Conservation (phyloP, 2,888 invertebrate genomes). For the Athetis lepigone region DNA sequence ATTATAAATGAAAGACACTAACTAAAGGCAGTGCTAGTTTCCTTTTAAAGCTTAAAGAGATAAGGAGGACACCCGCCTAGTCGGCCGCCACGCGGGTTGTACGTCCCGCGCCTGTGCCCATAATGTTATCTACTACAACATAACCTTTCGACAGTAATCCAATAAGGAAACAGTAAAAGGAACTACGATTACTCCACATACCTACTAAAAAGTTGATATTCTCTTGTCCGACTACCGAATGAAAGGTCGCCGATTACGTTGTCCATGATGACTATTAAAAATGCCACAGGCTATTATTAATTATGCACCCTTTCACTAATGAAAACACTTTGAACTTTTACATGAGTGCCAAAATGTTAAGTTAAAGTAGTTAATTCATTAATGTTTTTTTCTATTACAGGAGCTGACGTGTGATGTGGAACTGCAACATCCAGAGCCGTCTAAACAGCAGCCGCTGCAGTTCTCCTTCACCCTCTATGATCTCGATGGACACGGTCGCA, state of each 20-base stretch:
- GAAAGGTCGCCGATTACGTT: not conserved
- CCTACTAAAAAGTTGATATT: constrained; percentile 10
- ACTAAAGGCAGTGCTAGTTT: constrained; percentile 85
- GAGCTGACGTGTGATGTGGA: constrained; percentile 97
- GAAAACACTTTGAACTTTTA: not conserved
- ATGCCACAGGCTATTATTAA: not conserved
- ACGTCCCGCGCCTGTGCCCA: constrained; percentile 60
- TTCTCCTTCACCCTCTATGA: constrained; percentile 97
- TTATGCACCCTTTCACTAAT: not conserved
- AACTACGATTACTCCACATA: constrained; percentile 37
- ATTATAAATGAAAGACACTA: constrained; percentile 71
- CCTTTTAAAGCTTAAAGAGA: constrained; percentile 83
- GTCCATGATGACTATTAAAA: not conserved
- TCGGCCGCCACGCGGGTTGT: constrained; percentile 65
- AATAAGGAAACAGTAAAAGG: constrained; percentile 62
- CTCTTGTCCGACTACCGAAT: constrained; percentile 11
- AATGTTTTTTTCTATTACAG: constrained; percentile 83
- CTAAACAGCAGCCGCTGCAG: constrained; percentile 92
- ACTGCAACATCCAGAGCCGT: constrained; percentile 94
- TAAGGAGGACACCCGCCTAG: constrained; percentile 77
- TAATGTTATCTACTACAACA: constrained; percentile 54
- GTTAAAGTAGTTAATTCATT: constrained; percentile 31
- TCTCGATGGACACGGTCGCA: constrained; percentile 97
- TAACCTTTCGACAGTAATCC: constrained; percentile 69
- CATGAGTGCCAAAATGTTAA: not conserved